Conservation (phyloP, 1,140 invertebrate genomes). For the Bombus superbus region DNA sequence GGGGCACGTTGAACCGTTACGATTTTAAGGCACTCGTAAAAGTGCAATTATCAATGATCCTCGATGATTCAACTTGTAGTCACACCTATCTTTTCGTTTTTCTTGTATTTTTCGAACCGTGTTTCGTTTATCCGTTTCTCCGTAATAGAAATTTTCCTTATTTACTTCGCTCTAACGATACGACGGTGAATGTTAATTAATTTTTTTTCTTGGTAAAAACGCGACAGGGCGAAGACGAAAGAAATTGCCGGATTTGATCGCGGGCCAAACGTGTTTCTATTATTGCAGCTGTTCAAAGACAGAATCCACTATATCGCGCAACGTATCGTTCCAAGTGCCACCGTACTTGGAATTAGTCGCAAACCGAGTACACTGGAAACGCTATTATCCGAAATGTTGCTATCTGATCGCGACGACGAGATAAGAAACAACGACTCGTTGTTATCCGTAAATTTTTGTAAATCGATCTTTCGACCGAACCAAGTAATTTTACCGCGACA, state of each 20-base stretch:
- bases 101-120: neutral
- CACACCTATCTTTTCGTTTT: too few relatives aligned
- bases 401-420: neutral
- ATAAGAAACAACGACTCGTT: too few relatives aligned
- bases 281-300: slow-evolving; percentile 22
- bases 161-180: too few relatives aligned
- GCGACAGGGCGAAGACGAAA: neutral
- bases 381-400: neutral
- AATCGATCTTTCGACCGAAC: too few relatives aligned
- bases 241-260: slow-evolving; percentile 20
- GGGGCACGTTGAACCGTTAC: too few relatives aligned
- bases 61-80: neutral
- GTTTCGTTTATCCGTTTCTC: too few relatives aligned
- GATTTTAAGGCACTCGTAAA: neutral
- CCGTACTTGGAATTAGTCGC: neutral
- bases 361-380: neutral
- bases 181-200: too few relatives aligned
- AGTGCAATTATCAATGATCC: neutral
- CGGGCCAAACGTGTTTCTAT: slow-evolving; percentile 26
- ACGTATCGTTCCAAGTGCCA: neutral
- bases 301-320: neutral
- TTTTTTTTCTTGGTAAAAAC: too few relatives aligned
- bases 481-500: too few relatives aligned
- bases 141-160: too few relatives aligned
- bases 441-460: too few relatives aligned